phyloP scores from a whole-genome alignment of 2,113 vertebrate species.

The Alouatta palliata region DNA sequence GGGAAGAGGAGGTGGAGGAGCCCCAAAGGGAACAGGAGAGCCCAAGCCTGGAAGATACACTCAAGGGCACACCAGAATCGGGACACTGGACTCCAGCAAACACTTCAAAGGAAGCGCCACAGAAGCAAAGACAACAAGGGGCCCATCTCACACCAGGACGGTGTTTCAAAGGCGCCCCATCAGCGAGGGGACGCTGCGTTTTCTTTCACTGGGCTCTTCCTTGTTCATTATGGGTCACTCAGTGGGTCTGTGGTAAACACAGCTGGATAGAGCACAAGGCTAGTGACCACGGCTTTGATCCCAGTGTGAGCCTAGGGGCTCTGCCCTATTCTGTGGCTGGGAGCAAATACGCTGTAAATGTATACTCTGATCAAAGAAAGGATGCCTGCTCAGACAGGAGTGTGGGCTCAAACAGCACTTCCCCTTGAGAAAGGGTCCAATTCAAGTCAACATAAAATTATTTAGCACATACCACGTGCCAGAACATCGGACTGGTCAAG shows the following conservation, averaged over 20 bases:
- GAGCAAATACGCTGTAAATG: background rate
- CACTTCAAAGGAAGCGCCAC: background rate
- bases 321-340: background rate
- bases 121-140: background rate
- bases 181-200: background rate
- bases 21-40: background rate
- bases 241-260: background rate
- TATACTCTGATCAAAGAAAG: background rate
- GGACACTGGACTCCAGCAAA: background rate
- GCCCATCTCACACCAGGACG: background rate
- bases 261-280: background rate
- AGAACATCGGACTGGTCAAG: background rate
- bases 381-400: background rate
- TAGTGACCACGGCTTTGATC: background rate
- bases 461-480: background rate
- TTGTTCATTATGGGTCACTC: background rate
- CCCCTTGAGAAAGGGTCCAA: background rate
- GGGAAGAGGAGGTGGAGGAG: background rate
- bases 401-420: background rate
- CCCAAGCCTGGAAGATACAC: fast-evolving
- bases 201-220: background rate
- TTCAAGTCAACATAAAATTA: background rate
- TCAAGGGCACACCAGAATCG: background rate
- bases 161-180: background rate
- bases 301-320: background rate